phyloP scores from a whole-genome alignment of 35 echinoderm and acorn worm species.

The Patiria miniata region DNA sequence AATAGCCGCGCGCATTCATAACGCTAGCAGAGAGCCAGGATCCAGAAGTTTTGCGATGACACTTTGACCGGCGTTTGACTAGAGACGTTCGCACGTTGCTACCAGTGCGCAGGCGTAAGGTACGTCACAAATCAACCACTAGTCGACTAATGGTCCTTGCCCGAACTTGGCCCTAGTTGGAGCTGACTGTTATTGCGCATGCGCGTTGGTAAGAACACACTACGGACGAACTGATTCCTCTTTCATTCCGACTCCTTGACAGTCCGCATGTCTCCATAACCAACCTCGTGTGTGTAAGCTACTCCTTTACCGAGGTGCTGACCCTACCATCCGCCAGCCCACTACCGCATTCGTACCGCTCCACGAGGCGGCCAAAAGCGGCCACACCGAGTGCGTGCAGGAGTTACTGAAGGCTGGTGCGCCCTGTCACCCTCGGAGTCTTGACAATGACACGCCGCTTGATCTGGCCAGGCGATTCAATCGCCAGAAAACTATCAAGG shows the following conservation, averaged over 20 bases:
- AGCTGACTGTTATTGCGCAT: too few species aligned
- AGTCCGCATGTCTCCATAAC: conserved; percentile 50
- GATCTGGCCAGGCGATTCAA: conserved; percentile 73
- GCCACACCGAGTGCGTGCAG: conserved; percentile 68
- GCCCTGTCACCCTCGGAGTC: conserved; percentile 75
- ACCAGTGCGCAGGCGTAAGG: too few species aligned
- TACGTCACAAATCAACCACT: too few species aligned
- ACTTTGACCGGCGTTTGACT: too few species aligned
- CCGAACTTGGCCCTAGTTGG: too few species aligned
- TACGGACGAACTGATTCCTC: too few species aligned
- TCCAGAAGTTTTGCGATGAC: too few species aligned
- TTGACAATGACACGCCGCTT: conserved; percentile 72
- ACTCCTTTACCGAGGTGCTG: conserved; percentile 49
- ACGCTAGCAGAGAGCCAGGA: too few species aligned
- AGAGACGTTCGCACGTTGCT: too few species aligned
- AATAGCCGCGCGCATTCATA: too few species aligned
- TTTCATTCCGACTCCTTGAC: background rate
- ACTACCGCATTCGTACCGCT: conserved; percentile 84
- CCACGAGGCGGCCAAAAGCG: conserved; percentile 75
- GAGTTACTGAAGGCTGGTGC: conserved; percentile 50
- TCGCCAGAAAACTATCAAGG: conserved; percentile 28
- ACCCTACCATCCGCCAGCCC: conserved; percentile 75
- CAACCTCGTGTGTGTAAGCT: conserved; percentile 34
- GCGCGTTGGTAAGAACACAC: too few species aligned
- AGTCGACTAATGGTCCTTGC: too few species aligned